Conservation (phyloP, 2,113 vertebrate species). For the Dinomys branickii region DNA sequence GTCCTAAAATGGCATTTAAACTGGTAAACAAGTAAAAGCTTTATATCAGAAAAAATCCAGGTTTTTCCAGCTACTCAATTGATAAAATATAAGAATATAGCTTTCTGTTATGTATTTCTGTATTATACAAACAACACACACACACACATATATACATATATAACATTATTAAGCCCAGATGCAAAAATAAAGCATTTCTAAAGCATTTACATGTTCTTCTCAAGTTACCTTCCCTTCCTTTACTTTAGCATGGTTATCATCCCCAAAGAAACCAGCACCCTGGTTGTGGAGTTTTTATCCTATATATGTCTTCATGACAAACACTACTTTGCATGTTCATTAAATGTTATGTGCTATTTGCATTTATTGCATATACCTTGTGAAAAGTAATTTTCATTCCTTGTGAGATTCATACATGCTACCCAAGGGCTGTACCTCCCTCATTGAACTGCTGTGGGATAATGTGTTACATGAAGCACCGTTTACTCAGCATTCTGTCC, state of each 20-base stretch:
- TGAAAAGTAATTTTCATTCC: neutral
- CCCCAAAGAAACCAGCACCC: neutral
- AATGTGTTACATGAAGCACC: too few relatives aligned
- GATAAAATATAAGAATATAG: neutral
- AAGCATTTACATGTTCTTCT: neutral
- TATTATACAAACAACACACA: neutral
- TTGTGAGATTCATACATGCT: neutral
- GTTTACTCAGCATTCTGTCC: neutral
- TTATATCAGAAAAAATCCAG: neutral
- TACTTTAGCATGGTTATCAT: fast-evolving
- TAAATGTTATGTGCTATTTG: neutral
- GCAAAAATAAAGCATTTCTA: neutral
- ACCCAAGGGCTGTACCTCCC: neutral
- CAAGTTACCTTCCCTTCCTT: neutral
- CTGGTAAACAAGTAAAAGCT: neutral
- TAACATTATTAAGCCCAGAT: neutral
- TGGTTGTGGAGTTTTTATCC: neutral
- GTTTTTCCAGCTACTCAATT: neutral
- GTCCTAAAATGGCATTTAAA: neutral
- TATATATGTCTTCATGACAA: neutral
- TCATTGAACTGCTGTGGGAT: too few relatives aligned
- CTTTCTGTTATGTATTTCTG: neutral
- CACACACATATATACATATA: neutral
- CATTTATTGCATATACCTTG: neutral
- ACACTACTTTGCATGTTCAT: neutral